Conservation (phyloP, 2,113 vertebrate genomes). For the Grammomys dolichurus region DNA sequence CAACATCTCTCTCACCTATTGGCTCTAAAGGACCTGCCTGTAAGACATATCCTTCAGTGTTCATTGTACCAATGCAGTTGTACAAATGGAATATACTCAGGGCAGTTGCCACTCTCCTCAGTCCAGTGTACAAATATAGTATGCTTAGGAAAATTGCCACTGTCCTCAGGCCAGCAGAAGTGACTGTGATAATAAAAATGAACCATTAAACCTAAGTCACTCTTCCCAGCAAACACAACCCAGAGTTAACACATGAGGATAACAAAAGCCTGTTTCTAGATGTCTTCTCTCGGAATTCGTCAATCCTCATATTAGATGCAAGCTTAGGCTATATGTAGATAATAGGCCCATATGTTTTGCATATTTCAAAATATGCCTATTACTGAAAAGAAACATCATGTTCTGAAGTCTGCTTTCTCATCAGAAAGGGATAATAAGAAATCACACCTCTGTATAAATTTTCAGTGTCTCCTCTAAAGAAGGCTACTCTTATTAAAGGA, state of each 20-base stretch:
- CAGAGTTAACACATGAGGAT: background rate
- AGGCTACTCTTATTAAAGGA: slow-evolving; percentile 37
- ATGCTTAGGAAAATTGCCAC: background rate
- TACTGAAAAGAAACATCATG: background rate
- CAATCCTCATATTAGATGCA: background rate
- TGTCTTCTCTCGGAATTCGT: background rate
- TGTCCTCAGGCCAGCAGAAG: background rate
- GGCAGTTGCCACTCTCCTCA: background rate
- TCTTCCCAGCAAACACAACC: background rate
- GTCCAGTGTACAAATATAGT: background rate
- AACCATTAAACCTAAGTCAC: background rate
- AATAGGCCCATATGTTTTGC: background rate
- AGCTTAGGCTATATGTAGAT: background rate
- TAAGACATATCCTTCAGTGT: background rate
- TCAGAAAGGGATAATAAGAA: background rate
- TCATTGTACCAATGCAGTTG: background rate
- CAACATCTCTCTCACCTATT: slow-evolving; percentile 7
- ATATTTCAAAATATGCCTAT: slow-evolving; percentile 50
- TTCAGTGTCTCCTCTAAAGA: slow-evolving; percentile 39
- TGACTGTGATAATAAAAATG: background rate
- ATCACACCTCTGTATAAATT: background rate
- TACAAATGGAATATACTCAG: background rate
- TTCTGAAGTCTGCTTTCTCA: background rate
- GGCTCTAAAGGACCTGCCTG: background rate
- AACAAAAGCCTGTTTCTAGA: background rate